Evolutionary conservation across 1,140 invertebrate species (phyloP).

Genomic region (Caenorhabditis latens): DNA sequence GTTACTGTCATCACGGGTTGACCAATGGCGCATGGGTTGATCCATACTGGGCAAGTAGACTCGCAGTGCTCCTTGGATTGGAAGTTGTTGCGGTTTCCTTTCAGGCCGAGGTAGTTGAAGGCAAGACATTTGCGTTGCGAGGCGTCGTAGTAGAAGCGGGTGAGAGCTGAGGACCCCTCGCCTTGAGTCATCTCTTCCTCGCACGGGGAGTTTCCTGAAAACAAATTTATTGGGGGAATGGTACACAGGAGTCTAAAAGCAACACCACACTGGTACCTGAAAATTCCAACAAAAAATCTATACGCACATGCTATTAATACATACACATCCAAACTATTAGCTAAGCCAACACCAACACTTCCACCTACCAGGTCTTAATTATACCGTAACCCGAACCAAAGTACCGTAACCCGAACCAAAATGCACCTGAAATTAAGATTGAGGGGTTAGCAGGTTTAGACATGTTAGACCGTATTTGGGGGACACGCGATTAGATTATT

Average conservation of each 20-base stretch:
- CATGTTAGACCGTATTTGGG: background rate
- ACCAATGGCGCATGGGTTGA: constrained; percentile 71
- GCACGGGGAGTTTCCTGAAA: constrained; percentile 63
- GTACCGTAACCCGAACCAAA: background rate
- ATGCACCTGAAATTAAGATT: constrained; percentile 12
- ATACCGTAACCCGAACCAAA: background rate
- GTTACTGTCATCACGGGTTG: constrained; percentile 66
- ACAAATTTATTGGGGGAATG: background rate
- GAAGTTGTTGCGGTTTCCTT: constrained; percentile 69
- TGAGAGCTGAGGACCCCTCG: constrained; percentile 61
- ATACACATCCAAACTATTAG: background rate
- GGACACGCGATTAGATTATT: constrained; percentile 21
- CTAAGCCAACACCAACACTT: background rate
- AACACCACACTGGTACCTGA: constrained; percentile 8
- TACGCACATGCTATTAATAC: too few species aligned
- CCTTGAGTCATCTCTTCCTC: constrained; percentile 66
- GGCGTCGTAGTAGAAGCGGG: constrained; percentile 67
- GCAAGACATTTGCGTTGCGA: constrained; percentile 60
- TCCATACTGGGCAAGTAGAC: constrained; percentile 69
- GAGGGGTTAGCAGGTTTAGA: background rate
- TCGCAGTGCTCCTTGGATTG: constrained; percentile 67
- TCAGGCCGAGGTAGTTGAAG: constrained; percentile 67
- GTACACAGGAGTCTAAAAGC: background rate
- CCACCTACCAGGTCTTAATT: background rate
- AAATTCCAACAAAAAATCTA: too few species aligned